These are phyloP conservation scores for Calameuta pallipes DNA, from an alignment of 2,888 invertebrate species.

Conservation along the genomic window DNA sequence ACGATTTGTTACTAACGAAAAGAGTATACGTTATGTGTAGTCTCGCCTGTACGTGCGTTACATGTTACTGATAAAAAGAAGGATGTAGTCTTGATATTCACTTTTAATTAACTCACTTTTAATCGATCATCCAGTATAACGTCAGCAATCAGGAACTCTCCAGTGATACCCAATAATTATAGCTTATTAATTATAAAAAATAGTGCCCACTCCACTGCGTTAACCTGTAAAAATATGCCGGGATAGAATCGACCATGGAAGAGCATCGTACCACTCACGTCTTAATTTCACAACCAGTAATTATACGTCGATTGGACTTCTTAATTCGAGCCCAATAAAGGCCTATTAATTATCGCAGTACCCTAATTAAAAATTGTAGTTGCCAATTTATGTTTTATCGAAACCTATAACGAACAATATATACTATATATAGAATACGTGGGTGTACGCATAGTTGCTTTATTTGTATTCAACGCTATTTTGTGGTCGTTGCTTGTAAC, in stretches of 20 bases:
- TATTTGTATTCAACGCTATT: background rate
- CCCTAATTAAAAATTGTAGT: slow-evolving; percentile 20
- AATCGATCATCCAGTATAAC: background rate
- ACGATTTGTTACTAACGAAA: background rate
- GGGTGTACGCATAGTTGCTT: background rate
- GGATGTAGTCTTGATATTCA: background rate
- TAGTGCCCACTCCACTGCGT: background rate
- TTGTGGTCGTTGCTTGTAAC: background rate
- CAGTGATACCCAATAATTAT: background rate
- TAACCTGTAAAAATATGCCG: background rate
- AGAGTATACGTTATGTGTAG: background rate
- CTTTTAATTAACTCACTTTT: background rate
- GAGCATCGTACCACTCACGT: slow-evolving; percentile 3
- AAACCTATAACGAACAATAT: background rate
- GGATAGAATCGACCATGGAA: background rate
- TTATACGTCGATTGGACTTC: slow-evolving; percentile 14
- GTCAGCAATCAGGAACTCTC: background rate
- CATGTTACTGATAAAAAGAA: background rate
- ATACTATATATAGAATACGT: background rate
- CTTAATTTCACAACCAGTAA: slow-evolving; percentile 23
- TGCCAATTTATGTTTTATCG: background rate
- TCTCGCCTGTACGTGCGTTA: background rate
- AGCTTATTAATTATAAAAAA: slow-evolving; percentile 2
- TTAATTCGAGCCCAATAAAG: slow-evolving; percentile 13
- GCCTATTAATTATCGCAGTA: slow-evolving; percentile 19